phyloP scores from a whole-genome alignment of 2,113 vertebrate species.

The Neoarius graeffei region DNA sequence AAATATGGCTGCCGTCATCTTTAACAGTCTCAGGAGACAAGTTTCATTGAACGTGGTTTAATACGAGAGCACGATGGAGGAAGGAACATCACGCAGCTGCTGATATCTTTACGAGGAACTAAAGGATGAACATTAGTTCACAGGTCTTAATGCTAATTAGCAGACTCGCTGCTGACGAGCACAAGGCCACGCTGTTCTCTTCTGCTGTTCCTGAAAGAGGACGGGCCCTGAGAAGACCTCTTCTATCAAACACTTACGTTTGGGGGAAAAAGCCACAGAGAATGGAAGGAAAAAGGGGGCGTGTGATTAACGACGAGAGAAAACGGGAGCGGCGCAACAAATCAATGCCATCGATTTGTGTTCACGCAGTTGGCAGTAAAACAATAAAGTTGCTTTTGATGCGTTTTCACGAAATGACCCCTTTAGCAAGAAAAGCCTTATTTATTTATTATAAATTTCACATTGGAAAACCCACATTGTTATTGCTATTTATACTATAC shows the following conservation, averaged over 20 bases:
- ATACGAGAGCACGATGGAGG: constrained; percentile 44
- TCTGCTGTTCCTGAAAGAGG: not conserved
- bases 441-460: constrained; percentile 62
- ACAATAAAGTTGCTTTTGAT: constrained; percentile 77
- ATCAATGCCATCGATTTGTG: constrained; percentile 79
- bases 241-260: not conserved
- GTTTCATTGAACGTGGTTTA: constrained; percentile 51
- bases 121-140: too few species aligned
- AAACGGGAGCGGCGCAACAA: constrained; percentile 72
- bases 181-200: not conserved
- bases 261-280: not conserved
- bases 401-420: constrained; percentile 65
- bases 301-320: constrained; percentile 69
- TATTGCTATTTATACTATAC: not conserved
- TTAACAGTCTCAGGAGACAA: constrained; percentile 34
- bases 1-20: constrained; percentile 14
- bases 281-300: constrained; percentile 8
- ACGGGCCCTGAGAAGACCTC: not conserved
- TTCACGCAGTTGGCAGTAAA: constrained; percentile 73
- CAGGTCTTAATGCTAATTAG: not conserved
- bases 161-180: not conserved
- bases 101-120: not conserved
- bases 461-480: too few species aligned
- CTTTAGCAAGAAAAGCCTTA: constrained; percentile 72
- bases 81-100: constrained; percentile 43